phyloP scores from a whole-genome alignment of 2,113 vertebrate species.

The Todiramphus saurophagus region DNA sequence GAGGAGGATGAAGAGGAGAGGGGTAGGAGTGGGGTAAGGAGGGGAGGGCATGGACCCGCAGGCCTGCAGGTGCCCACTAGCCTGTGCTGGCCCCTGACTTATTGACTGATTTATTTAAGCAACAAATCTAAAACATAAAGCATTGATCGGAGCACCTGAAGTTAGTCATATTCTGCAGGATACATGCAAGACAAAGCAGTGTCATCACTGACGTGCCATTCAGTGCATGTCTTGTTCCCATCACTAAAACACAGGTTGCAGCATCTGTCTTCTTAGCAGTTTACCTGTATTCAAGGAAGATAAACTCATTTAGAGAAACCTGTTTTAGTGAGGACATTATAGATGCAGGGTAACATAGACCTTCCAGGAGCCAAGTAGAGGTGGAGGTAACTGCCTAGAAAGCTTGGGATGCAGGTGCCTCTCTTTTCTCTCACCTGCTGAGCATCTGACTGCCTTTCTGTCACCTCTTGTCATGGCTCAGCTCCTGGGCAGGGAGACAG shows the following conservation, averaged over 20 bases:
- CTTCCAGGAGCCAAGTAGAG: neutral
- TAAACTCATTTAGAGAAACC: neutral
- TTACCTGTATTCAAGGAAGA: neutral
- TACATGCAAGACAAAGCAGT: fast-evolving
- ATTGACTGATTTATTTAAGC: neutral
- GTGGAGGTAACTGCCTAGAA: neutral
- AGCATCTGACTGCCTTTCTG: neutral
- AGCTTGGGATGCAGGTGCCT: fast-evolving
- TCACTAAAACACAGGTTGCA: neutral
- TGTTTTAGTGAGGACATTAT: neutral
- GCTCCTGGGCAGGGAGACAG: fast-evolving
- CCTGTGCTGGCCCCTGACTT: no score
- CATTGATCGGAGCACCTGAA: neutral
- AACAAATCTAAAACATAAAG: neutral
- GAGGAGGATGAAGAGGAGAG: neutral
- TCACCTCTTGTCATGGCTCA: neutral
- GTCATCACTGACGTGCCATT: neutral
- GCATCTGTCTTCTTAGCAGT: neutral
- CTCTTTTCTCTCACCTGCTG: neutral
- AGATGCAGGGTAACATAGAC: neutral
- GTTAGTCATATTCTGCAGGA: neutral
- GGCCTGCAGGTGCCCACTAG: neutral
- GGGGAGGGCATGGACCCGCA: fast-evolving
- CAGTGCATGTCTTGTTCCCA: neutral
- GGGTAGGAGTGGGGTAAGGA: neutral